Percentiles rank a stretch among this genome's conserved stretches.
Conservation (phyloP, 1,140 invertebrate species). For the Drosophila nasuta region DNA sequence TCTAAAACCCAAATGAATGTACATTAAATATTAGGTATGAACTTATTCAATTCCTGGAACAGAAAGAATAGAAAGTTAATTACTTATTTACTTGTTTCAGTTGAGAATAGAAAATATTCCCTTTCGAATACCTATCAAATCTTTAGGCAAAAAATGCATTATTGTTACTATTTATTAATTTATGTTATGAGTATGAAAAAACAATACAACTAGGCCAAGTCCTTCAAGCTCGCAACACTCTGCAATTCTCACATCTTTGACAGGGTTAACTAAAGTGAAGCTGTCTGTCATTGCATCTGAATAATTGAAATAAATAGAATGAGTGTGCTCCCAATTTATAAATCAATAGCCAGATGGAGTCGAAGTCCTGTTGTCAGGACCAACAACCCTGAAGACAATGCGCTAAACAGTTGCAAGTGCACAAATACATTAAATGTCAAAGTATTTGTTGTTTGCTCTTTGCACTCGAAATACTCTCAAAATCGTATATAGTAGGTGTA, state of each 20-base stretch:
- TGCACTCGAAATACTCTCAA: constrained; percentile 10
- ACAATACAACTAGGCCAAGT: background rate
- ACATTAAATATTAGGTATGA: too few species aligned
- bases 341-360: constrained; percentile 13
- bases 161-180: background rate
- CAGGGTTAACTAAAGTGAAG: background rate
- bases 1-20: too few species aligned
- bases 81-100: too few species aligned
- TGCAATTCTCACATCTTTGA: too few species aligned
- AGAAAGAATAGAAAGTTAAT: background rate
- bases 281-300: background rate
- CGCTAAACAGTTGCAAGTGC: constrained; percentile 26
- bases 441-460: constrained; percentile 17
- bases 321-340: constrained; percentile 4
- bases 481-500: constrained; percentile 33
- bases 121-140: background rate
- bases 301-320: constrained; percentile 8
- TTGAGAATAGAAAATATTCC: background rate
- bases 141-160: background rate
- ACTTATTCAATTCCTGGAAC: background rate
- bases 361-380: background rate
- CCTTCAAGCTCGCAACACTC: background rate
- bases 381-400: background rate
- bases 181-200: background rate
- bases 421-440: constrained; percentile 25